Percentiles rank a stretch among this genome's conserved stretches.
Conservation (phyloP, 2,888 invertebrate species). For the Trissolcus japonicus region DNA sequence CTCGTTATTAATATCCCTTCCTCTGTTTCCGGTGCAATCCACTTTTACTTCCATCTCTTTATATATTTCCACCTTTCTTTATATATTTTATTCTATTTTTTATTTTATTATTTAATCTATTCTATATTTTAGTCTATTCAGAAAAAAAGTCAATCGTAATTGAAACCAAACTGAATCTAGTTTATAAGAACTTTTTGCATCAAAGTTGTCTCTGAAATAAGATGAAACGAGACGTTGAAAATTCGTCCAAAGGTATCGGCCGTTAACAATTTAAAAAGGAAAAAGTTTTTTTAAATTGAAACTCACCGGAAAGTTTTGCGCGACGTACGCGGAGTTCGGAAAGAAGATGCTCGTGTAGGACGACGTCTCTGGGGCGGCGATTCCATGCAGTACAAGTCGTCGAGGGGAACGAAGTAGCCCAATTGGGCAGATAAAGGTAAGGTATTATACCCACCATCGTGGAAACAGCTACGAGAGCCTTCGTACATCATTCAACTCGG, state of each 20-base stretch:
- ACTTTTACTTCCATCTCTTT: slow-evolving; percentile 1
- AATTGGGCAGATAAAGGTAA: slow-evolving; percentile 65
- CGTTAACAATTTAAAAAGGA: background rate
- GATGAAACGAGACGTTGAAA: background rate
- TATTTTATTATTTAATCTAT: no score
- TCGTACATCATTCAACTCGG: slow-evolving; percentile 57
- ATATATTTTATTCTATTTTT: no score
- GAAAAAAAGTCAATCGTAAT: no score
- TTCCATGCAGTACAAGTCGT: slow-evolving; percentile 61
- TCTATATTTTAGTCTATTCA: no score
- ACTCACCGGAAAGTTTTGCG: slow-evolving; percentile 63
- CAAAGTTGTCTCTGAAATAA: no score
- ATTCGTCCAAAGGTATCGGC: background rate
- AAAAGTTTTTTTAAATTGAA: background rate
- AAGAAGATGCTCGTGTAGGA: slow-evolving; percentile 57
- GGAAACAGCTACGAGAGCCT: slow-evolving; percentile 59
- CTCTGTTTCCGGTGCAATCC: background rate
- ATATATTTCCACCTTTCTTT: no score
- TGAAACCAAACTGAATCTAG: no score
- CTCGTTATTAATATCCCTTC: slow-evolving; percentile 14
- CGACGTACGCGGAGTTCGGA: slow-evolving; percentile 58
- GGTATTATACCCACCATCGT: slow-evolving; percentile 61
- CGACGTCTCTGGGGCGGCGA: slow-evolving; percentile 57
- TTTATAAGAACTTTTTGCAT: no score
- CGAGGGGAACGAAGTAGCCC: slow-evolving; percentile 67